Evolutionary conservation across 2,888 invertebrate species (phyloP).

Genomic region (Aquatica leii): DNA sequence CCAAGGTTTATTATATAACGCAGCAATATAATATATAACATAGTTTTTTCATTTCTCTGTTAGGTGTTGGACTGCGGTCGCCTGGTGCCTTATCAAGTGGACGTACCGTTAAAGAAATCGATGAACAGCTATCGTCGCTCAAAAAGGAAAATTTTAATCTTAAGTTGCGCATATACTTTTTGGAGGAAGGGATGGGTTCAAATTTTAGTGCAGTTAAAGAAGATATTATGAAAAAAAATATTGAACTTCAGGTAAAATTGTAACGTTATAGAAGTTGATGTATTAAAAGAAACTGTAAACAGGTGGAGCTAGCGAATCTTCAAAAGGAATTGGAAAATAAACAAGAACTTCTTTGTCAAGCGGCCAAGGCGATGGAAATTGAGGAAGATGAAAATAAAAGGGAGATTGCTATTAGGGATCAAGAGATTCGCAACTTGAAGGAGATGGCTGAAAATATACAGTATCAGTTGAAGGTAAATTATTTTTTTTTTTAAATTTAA

Average conservation of each 20-base stretch:
- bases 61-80: constrained; percentile 50
- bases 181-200: constrained; percentile 82
- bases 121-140: constrained; percentile 82
- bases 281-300: neutral
- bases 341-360: constrained; percentile 84
- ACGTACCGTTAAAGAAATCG: constrained; percentile 87
- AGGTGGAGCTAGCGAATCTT: constrained; percentile 81
- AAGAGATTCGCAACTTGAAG: constrained; percentile 59
- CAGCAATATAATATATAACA: constrained; percentile 8
- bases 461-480: constrained; percentile 54
- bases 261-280: neutral
- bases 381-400: constrained; percentile 72
- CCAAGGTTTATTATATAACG: constrained; percentile 13
- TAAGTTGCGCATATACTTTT: constrained; percentile 88
- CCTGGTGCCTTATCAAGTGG: constrained; percentile 60
- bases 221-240: constrained; percentile 71
- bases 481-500: neutral
- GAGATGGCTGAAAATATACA: constrained; percentile 44
- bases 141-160: constrained; percentile 93
- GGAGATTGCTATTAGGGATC: constrained; percentile 57
- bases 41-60: constrained; percentile 10
- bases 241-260: constrained; percentile 68
- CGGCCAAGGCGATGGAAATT: constrained; percentile 82
- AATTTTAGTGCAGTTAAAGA: constrained; percentile 72
- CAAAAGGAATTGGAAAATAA: constrained; percentile 82